Evolutionary conservation across 2,888 invertebrate genomes (phyloP), one percentile per base, ranked within the genome.

Genomic region (Sicus ferrugineus): DNA sequence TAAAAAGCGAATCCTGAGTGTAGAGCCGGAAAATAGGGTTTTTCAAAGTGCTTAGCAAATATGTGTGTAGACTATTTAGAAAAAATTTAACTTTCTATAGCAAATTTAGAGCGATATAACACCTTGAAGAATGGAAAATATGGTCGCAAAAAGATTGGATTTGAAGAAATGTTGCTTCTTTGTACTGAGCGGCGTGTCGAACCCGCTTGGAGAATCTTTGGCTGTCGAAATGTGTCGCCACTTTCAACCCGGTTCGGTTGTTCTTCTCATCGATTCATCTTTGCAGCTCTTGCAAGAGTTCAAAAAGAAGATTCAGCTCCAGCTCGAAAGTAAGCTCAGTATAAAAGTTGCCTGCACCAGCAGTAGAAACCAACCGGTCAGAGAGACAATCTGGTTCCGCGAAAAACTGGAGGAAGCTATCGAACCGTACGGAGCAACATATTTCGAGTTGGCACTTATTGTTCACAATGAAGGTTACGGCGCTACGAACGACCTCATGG

Each of bases 131-230:
- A 7, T 50, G 1, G 21, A 21, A 50, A 50, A 50, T 21, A 81
- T 81, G 83, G 76, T 79, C 69, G 75, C 78, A 64, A 81, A 77
- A 72, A 81, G 74, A 78, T 79, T 90, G 81, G 87, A 90, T 81
- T 87, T 91, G 72, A 86, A 87, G 2, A 89, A 89, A 75, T 84
- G 88, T 61, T 88, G 88, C 11, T 88, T 89, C 77, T 88, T 89
- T 77, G 81, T 96, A 58, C 86, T 97, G 42, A 93, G 96, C 16
- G 97, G 97, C 16, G 93, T 95, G 0, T 95, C 94, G 66, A 83
- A 92, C 83, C 95, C 96, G 31, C 92, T 96, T 67, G 96, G 97
- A 9, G 88, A 89, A 78, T 89, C 91, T 67, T 89, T 96, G 65
- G 92, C 94, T 2, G 84, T 91, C 68, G 90, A 92, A 80, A 87